phyloP scores from a whole-genome alignment of 2,888 invertebrate species.

The Spialia ferax region DNA sequence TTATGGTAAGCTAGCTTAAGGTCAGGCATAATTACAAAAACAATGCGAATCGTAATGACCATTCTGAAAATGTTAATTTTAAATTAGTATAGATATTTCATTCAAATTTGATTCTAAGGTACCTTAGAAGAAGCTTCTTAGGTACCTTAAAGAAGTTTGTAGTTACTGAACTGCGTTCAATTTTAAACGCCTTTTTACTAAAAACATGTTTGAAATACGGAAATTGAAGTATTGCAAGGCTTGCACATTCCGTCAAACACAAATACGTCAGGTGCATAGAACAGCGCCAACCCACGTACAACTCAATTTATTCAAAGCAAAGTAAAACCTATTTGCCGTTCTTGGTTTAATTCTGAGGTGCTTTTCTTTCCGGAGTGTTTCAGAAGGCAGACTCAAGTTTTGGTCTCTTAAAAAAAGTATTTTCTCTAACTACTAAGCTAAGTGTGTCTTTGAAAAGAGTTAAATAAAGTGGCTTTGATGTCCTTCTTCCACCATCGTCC shows the following conservation, averaged over 20 bases:
- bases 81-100: background rate
- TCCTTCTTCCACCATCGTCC: no score
- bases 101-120: background rate
- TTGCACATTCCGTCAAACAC: constrained; percentile 17
- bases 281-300: constrained; percentile 2
- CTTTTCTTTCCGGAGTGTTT: background rate
- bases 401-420: no score
- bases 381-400: no score
- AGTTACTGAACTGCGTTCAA: background rate
- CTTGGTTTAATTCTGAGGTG: background rate
- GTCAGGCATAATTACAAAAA: no score
- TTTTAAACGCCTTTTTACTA: constrained; percentile 9
- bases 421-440: no score
- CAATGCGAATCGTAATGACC: no score
- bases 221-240: constrained; percentile 19
- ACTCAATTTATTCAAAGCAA: constrained; percentile 15
- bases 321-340: background rate
- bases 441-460: no score
- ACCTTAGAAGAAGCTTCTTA: background rate
- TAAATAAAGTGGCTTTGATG: no score
- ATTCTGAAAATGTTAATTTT: no score
- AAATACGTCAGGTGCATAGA: constrained; percentile 21
- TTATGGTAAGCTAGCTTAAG: no score
- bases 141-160: background rate
- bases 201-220: constrained; percentile 25